Base-by-base conservation (phyloP, 2,113 vertebrate species). In the Pseudorhombus dupliciocellatus region DNA sequence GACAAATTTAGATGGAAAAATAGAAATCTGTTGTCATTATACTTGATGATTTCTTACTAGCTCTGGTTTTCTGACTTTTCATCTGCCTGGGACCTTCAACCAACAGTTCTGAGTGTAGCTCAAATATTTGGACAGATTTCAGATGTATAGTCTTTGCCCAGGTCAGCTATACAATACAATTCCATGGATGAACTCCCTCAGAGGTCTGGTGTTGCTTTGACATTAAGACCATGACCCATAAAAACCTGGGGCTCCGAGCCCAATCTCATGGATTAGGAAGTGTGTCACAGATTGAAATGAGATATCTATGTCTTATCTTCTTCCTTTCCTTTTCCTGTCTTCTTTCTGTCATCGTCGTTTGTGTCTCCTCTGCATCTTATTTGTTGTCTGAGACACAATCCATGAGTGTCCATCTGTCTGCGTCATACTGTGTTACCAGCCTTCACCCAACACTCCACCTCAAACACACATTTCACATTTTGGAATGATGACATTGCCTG, bases 401-500 rank as follows among this genome's bases (percentile, higher is more conserved):
- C 90, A 90, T 91, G 90, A 90, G 90, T 90, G 89, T 91, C 73
- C 42, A 46, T 54, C 44, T 81, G 88, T 91, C 84, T 77, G 76
- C 63, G 77, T 91, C 85, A 80, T 88, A 53, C 50, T 75, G 81
- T 84, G 75, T 85, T 51, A 63, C 64, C 84, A 75, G 70, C 48
- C 70, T 81, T 79, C 83, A 88, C 86, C 85, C 76, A 68, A 84
- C 84, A 89, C 76, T 72, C 84, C 86, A 90, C 88, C 73, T 85
- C 83, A 88, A 80, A 87, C 88, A 92, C 79, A 89, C 79, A 90
- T 89, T 73, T 84, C 80, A 89, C 90, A 90, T 88, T 81, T 87
- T 81, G 87, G 89, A 91, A 91, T 92, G 91, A 89, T 70, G 51
- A 73, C 90, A 86, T 92, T 89, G 91, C 90, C 61, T 88, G 90